Conservation (phyloP, 2,888 invertebrate species). For the Megaustenia siamemsis region DNA sequence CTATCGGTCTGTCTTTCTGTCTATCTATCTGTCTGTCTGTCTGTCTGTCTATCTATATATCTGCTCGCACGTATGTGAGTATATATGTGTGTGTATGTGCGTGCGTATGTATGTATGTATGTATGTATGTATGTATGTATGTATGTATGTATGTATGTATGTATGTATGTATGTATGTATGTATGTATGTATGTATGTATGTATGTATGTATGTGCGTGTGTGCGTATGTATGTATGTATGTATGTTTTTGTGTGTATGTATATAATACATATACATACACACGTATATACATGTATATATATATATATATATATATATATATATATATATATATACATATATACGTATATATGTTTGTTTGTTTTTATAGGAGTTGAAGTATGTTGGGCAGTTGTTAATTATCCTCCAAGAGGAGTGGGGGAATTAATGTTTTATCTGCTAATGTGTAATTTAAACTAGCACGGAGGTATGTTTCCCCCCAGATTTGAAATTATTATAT, state of each 20-base stretch:
- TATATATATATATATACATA: constrained; percentile 5
- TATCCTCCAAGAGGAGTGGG: too few relatives aligned
- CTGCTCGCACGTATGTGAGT: neutral
- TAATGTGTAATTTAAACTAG: too few relatives aligned
- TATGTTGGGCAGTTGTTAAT: too few relatives aligned
- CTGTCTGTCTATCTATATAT: too few relatives aligned
- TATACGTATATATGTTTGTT: neutral
- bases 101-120: constrained; percentile 19
- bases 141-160: constrained; percentile 35
- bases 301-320: constrained; percentile 9
- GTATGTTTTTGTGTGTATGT: constrained; percentile 25
- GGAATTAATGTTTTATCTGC: too few relatives aligned
- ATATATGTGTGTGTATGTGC: neutral
- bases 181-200: constrained; percentile 33
- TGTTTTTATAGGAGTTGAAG: too few relatives aligned
- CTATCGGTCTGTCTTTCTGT: too few relatives aligned
- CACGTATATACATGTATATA: neutral
- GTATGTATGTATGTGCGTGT: constrained; percentile 17
- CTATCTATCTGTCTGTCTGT: too few relatives aligned
- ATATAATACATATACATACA: neutral
- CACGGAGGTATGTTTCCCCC: too few relatives aligned
- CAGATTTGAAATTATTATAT: too few relatives aligned
- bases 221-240: constrained; percentile 1
- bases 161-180: constrained; percentile 32
- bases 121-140: constrained; percentile 19